Base-by-base conservation (phyloP, 2,113 vertebrate genomes). In the Neoarius graeffei region DNA sequence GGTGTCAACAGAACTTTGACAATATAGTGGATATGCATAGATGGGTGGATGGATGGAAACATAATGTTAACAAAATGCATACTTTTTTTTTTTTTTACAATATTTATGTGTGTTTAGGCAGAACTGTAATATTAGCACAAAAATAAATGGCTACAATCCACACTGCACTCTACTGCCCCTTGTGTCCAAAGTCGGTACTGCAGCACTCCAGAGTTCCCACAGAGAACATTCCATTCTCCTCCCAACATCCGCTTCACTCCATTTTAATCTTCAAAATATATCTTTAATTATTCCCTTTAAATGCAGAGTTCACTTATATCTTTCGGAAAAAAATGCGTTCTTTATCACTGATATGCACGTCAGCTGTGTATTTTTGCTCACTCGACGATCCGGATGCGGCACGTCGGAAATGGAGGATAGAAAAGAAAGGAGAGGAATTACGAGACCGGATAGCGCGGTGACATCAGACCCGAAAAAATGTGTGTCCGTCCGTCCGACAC, bases 401-500 rank as follows among this genome's bases (percentile, higher is more conserved):
- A 35, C 9, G n/a, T 27, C 50, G n/a, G 85, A 89, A 88, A 86
- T 90, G 59, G 79, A 25, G 77, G 30, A 42, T 23, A 71, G 79
- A 74, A 69, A 52, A 62, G 86, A 92, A 91, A 93, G 90, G 91
- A 93, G 93, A 93, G 93, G 94, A 92, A 92, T 94, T 93, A 93
- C 87, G 84, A 23, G 93, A 94, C 93, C 92, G 94, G 93, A 95
- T 94, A 93, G 93, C 84, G 1, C 17, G 35, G 94, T 96, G 95
- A 96, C 95, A 95, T 96, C 94, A 96, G 94, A 93, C 92, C 91
- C 84, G 86, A 95, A 96, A 95, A 95, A 95, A 86, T 90, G 89
- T 91, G 89, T 90, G 92, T 88, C 85, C 85, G 84, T 64, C 67
- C 80, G 64, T 54, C 23, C 76, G 76, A 50, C 50, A 79, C 54